These are phyloP conservation scores for Tholera decimalis DNA, from an alignment of 2,888 invertebrate species.

Conservation along the genomic window DNA sequence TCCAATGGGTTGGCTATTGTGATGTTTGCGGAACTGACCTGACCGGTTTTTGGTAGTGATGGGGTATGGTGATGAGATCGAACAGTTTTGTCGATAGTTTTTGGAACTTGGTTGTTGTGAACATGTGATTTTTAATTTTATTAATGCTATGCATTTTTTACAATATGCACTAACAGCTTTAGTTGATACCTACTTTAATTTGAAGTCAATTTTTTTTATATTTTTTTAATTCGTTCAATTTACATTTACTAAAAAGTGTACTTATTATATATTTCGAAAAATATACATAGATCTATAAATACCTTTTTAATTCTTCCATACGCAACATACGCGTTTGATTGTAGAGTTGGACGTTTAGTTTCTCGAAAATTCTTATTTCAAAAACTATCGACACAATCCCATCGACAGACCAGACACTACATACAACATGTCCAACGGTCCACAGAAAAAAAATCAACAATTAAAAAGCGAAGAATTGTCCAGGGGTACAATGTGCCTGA, in stretches of 20 bases:
- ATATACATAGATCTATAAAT: no score
- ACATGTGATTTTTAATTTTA: not conserved
- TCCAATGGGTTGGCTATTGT: conserved; percentile 88
- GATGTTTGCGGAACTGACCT: conserved; percentile 88
- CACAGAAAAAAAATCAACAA: conserved; percentile 72
- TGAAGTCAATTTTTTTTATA: no score
- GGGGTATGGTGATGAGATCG: conserved; percentile 26
- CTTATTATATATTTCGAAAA: no score
- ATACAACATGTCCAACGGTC: conserved; percentile 62
- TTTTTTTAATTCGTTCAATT: no score
- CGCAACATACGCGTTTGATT: no score
- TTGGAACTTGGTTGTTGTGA: not conserved
- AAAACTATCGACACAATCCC: conserved; percentile 55
- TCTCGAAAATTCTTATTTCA: conserved; percentile 18
- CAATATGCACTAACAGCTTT: not conserved
- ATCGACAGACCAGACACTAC: conserved; percentile 62
- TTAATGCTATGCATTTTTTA: not conserved
- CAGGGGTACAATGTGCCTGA: conserved; percentile 82
- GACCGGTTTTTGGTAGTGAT: conserved; percentile 84
- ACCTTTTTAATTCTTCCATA: no score
- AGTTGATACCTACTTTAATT: no score
- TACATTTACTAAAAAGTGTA: no score
- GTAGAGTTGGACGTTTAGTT: no score
- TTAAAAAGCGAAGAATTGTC: conserved; percentile 85
- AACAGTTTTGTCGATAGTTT: conserved; percentile 57